Base-by-base conservation (phyloP, 1,140 invertebrate genomes). In the Paramacrobiotus metropolitanus region DNA sequence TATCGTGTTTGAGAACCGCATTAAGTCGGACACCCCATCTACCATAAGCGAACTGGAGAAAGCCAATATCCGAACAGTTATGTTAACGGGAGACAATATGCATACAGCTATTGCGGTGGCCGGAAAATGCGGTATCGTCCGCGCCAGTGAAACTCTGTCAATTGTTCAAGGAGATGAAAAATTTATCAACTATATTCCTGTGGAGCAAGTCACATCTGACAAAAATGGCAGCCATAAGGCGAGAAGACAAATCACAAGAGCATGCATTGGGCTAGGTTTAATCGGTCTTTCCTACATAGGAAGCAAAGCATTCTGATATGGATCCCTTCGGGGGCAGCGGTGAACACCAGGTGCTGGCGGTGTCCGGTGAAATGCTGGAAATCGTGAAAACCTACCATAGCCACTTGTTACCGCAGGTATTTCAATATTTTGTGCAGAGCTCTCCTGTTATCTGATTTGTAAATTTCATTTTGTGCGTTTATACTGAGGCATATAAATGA, bases 21-120 rank as follows among this genome's bases (percentile, higher is more conserved):
- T 97, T 20, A 96, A 97, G 70, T 77, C 81, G 1, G 81, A 89
- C 68, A 90, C 88, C 0, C 78, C 79, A 1, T 77, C 79, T 2
- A 82, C 92, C 1, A 91, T 96, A 31, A 71, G 78, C 59, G 78
- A 82, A 60, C 74, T 97, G 20, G 81, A 81, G 62, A 73, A 81
- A 29, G 92, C 92, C 0, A 78, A 85, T 63, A 86, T 98, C 64
- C 81, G 88, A 63, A 81, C 86, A 2, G 79, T 95, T 3, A 98
- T 98, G 94, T 84, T 97, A n/a, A 98, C 94, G 60, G 89, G 91
- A 60, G 94, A 98, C 71, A 98, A 98, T 74, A 83, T 97, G 62
- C 80, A 93, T 66, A 98, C 94, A 0, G 93, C 92, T 0, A 78
- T 95, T 1, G 90, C 87, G 73, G 92, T 98, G 24, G 92, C 90